Percentiles rank a stretch among this genome's conserved stretches.
Conservation (phyloP, 2,113 vertebrate species). For the Cairina moschata region DNA sequence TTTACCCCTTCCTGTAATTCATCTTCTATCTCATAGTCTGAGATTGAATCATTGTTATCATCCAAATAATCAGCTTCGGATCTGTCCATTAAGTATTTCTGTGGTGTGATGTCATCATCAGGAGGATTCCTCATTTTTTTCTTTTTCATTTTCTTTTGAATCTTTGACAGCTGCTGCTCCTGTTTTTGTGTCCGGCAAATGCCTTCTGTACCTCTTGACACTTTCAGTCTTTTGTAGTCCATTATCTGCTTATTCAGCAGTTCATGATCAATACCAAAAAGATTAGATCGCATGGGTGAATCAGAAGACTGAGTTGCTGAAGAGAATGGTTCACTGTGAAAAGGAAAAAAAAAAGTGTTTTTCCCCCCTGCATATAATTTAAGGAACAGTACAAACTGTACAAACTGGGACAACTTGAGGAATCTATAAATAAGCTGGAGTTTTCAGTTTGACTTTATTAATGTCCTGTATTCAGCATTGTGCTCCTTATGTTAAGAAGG, state of each 20-base stretch:
- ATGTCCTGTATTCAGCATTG: neutral
- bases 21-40: conserved; percentile 6
- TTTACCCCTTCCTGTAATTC: conserved; percentile 43
- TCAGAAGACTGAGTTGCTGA: neutral
- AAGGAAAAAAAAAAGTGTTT: neutral
- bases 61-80: neutral
- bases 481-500: neutral
- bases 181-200: conserved; percentile 53
- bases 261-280: conserved; percentile 83
- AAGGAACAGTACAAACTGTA: neutral
- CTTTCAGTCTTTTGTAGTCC: conserved; percentile 78
- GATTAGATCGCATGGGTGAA: neutral
- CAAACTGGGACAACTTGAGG: neutral
- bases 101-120: conserved; percentile 60
- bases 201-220: neutral
- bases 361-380: neutral
- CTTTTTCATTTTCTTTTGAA: conserved; percentile 66
- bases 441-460: neutral
- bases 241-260: conserved; percentile 80
- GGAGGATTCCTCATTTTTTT: conserved; percentile 11
- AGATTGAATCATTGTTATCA: neutral
- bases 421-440: neutral
- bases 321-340: conserved; percentile 51
- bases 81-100: conserved; percentile 60
- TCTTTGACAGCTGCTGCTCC: conserved; percentile 55